Conservation (phyloP, 37 sponge, comb jelly and placozoan genomes). For the Beroe ovata region DNA sequence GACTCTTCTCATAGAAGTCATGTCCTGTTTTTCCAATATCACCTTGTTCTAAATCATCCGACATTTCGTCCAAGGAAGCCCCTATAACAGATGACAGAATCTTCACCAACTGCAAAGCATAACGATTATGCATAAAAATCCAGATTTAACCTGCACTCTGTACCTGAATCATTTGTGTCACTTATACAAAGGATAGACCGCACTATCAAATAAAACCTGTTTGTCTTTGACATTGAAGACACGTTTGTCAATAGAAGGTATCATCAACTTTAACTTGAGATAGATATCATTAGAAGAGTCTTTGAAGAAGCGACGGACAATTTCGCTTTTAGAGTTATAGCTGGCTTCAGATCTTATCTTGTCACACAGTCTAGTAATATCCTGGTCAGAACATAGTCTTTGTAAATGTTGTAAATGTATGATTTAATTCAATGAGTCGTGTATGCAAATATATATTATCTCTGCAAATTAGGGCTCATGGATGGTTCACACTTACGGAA, state of each 20-base stretch:
- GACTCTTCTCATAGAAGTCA: constrained; percentile 77
- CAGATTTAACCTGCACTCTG: too few relatives aligned
- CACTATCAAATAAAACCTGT: constrained; percentile 75
- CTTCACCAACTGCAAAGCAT: constrained; percentile 35
- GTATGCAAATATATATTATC: too few relatives aligned
- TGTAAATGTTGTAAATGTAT: not conserved
- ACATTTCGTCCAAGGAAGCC: constrained; percentile 9
- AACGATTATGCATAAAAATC: too few relatives aligned
- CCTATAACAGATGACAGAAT: constrained; percentile 3
- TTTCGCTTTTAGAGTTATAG: constrained; percentile 83
- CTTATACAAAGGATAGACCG: too few relatives aligned
- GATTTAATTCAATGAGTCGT: not conserved
- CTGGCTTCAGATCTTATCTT: constrained; percentile 78
- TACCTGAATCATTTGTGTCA: too few relatives aligned
- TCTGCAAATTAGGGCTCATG: too few relatives aligned
- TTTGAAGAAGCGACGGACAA: constrained; percentile 75
- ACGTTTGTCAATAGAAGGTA: constrained; percentile 84
- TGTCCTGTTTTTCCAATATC: constrained; percentile 91
- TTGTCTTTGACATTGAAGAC: constrained; percentile 94
- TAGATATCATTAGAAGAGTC: constrained; percentile 74
- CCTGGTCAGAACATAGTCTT: not conserved
- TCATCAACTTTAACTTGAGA: constrained; percentile 79
- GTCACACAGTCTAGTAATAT: constrained; percentile 76
- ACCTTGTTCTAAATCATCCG: constrained; percentile 68
- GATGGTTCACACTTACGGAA: too few relatives aligned